A percentile compares a stretch with the other conserved stretches of the same genome.
Evolutionary conservation across 2,113 vertebrate genomes (phyloP).

Genomic region (Anoura caudifer): DNA sequence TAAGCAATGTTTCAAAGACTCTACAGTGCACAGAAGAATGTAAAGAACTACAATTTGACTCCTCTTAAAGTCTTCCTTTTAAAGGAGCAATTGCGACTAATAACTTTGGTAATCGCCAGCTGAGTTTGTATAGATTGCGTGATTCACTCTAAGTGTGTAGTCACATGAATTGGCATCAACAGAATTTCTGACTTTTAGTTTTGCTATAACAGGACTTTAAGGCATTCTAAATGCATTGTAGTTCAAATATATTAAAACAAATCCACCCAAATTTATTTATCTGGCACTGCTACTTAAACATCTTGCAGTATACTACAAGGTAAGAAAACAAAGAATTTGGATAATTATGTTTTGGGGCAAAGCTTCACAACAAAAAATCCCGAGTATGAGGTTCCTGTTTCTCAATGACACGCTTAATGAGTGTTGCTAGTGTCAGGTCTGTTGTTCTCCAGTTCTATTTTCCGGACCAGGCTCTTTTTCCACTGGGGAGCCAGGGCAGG

Average conservation of each 20-base stretch:
- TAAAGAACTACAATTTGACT: background rate
- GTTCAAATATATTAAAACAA: background rate
- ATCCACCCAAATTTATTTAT: background rate
- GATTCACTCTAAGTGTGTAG: background rate
- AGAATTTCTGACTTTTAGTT: background rate
- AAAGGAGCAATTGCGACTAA: background rate
- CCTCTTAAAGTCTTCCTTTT: background rate
- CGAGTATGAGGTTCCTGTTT: background rate
- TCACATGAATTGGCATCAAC: background rate
- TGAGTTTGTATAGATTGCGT: background rate
- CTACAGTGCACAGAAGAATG: background rate
- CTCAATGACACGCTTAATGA: background rate
- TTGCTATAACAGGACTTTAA: background rate
- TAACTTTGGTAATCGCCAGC: conserved; percentile 2
- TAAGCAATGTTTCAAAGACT: background rate
- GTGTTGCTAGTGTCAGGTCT: background rate
- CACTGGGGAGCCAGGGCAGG: background rate
- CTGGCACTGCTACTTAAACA: conserved; percentile 11
- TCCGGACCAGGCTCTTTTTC: background rate
- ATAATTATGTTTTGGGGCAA: background rate
- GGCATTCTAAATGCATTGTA: background rate
- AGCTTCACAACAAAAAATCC: background rate
- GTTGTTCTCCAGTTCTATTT: background rate
- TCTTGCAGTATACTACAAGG: background rate
- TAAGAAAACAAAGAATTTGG: background rate